Conservation (phyloP, 2,797 vertebrate genomes). For the Enteromius trimaculatus region DNA sequence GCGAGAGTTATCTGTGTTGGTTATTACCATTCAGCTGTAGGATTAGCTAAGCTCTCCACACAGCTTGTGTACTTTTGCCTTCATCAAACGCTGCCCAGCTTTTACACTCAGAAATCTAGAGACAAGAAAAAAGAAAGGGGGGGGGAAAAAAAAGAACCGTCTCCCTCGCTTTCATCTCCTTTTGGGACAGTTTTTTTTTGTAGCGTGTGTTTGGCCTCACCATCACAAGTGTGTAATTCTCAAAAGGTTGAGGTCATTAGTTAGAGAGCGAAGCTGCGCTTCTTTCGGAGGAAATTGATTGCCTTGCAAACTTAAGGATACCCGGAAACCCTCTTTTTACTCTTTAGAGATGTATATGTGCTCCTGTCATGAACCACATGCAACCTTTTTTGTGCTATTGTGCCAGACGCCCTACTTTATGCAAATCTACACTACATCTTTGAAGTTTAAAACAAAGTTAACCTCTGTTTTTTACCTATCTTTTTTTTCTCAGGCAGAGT, state of each 20-base stretch:
- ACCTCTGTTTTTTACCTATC: conserved; percentile 1
- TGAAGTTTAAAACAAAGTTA: conserved; percentile 34
- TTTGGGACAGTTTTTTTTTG: conserved; percentile 38
- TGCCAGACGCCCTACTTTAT: conserved; percentile 31
- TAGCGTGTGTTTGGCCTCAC: conserved; percentile 49
- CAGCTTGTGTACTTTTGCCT: conserved; percentile 70
- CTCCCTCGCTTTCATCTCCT: conserved; percentile 60
- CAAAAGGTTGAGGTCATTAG: conserved; percentile 62
- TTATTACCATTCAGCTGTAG: conserved; percentile 72
- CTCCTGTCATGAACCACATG: conserved; percentile 38
- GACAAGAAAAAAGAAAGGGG: conserved; percentile 36
- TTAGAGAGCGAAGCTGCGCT: conserved; percentile 48
- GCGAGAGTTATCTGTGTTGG: conserved; percentile 76
- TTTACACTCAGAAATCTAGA: conserved; percentile 60
- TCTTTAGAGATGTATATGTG: conserved; percentile 46
- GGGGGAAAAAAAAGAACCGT: conserved; percentile 22
- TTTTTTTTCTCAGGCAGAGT: conserved; percentile 78
- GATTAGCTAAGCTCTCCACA: conserved; percentile 69
- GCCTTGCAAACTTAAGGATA: conserved; percentile 44
- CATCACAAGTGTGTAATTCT: conserved; percentile 66
- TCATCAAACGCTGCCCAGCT: conserved; percentile 63
- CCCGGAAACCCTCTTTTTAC: conserved; percentile 27
- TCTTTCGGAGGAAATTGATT: conserved; percentile 51
- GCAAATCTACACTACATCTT: background rate
- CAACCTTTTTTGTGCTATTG: conserved; percentile 45